Conservation (phyloP, 2,888 invertebrate genomes). For the Lottia gigantea region DNA sequence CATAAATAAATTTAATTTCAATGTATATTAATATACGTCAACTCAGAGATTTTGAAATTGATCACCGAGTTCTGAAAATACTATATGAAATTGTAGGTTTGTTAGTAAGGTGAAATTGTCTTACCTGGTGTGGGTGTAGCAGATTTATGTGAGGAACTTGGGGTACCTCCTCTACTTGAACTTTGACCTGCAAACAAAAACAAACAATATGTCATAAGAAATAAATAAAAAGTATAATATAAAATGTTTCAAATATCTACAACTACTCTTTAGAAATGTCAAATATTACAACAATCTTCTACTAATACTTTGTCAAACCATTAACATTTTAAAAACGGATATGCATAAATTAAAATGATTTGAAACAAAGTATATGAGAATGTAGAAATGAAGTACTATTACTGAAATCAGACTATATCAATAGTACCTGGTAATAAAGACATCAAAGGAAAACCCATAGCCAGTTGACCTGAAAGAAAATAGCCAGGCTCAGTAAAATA, state of each 20-base stretch:
- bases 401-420: slow-evolving; percentile 10
- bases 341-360: no score
- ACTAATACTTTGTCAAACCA: no score
- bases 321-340: no score
- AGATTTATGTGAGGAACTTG: slow-evolving; percentile 41
- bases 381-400: slow-evolving; percentile 14
- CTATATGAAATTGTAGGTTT: no score
- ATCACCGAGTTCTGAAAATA: no score
- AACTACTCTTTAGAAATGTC: no score
- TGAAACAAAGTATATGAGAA: slow-evolving; percentile 16
- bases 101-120: background rate
- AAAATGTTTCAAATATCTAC: no score
- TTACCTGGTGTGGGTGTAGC: slow-evolving; percentile 44
- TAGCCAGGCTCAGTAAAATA: no score
- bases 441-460: slow-evolving; percentile 36
- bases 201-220: slow-evolving; percentile 1
- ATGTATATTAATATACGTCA: no score
- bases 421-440: slow-evolving; percentile 30
- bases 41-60: no score
- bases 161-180: slow-evolving; percentile 25
- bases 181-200: slow-evolving; percentile 3
- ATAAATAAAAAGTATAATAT: background rate
- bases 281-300: no score
- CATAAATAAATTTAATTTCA: no score
- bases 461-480: slow-evolving; percentile 24